Evolutionary conservation across 2,797 vertebrate species (phyloP), one percentile per base, ranked within the genome.

Genomic region (Hirundo rustica): DNA sequence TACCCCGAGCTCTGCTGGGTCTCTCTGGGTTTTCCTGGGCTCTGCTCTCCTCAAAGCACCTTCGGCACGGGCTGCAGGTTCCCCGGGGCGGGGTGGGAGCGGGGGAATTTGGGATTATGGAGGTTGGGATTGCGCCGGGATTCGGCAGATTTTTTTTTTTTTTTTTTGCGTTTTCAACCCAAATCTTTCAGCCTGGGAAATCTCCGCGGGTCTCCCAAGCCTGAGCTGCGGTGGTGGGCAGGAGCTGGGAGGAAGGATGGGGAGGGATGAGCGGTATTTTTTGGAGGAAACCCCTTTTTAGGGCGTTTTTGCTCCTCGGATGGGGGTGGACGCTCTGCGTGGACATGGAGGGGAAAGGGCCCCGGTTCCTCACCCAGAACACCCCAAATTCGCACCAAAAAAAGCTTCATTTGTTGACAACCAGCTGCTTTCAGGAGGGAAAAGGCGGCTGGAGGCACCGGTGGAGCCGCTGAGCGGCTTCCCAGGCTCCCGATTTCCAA

Each of bases 131-230:
- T 19, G 13, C 6, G 3, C 5, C 1, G 3, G 11, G 8, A n/a
- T 51, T 18, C 10, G 11, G 13, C 1, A 7, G 7, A 4, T 42
- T 45, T 38, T 5, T 10, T 38, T 36, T 36, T 36, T 36, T 36
- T 38, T 38, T 38, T 38, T 84, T 89, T 54, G 29, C 22, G 2
- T 55, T 89, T 72, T 25, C 22, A 64, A 1, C 5, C 17, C 11
- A 48, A 5, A 50, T 13, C 22, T 29, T 81, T 71, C 11, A 8
- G 7, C 4, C 38, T 50, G 29, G 11, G 60, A 87, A 11, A 0
- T 2, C 30, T 27, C 19, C 9, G 3, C 6, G 0, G 6, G 1
- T 44, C n/a, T 45, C 48, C 48, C 13, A 3, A 34, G 26, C 7
- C 4, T 3, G 7, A 48, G 38, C 14, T 17, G 23, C 0, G 10